Percentiles rank a stretch among this genome's conserved stretches.
These are phyloP conservation scores for Periplaneta americana DNA, from an alignment of 1,140 invertebrate genomes.

Conservation along the genomic window DNA sequence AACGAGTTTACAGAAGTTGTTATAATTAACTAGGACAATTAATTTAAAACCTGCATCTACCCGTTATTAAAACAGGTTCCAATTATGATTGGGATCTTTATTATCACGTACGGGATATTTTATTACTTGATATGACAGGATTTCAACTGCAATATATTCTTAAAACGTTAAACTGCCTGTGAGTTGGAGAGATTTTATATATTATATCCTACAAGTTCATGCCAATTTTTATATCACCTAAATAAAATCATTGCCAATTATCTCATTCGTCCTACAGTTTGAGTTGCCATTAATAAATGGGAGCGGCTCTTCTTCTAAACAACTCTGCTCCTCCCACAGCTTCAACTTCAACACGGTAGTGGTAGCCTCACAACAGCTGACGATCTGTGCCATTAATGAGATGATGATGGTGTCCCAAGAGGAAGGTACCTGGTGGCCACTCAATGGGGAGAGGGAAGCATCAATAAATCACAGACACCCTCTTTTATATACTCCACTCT, in stretches of 20 bases:
- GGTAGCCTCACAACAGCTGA: background rate
- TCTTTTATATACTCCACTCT: background rate
- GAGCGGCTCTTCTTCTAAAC: background rate
- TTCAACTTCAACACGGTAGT: too few species aligned
- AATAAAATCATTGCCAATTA: background rate
- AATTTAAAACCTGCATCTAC: background rate
- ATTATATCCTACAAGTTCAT: too few species aligned
- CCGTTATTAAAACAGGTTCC: background rate
- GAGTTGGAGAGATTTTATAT: too few species aligned
- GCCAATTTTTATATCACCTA: too few species aligned
- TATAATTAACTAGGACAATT: background rate
- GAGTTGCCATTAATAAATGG: background rate
- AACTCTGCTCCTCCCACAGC: background rate
- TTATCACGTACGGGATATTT: background rate
- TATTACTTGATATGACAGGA: background rate
- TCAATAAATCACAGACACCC: slow-evolving; percentile 19
- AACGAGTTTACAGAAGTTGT: background rate
- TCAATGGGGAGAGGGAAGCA: slow-evolving; percentile 6
- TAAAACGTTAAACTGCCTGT: background rate
- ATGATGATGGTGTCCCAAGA: slow-evolving; percentile 16
- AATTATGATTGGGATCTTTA: background rate
- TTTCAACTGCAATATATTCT: background rate
- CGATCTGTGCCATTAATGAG: slow-evolving; percentile 14
- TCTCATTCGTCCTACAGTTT: background rate
- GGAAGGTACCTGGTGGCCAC: background rate